Evolutionary conservation across 2,113 vertebrate genomes (phyloP).

Genomic region (Pseudorectes ferrugineus): DNA sequence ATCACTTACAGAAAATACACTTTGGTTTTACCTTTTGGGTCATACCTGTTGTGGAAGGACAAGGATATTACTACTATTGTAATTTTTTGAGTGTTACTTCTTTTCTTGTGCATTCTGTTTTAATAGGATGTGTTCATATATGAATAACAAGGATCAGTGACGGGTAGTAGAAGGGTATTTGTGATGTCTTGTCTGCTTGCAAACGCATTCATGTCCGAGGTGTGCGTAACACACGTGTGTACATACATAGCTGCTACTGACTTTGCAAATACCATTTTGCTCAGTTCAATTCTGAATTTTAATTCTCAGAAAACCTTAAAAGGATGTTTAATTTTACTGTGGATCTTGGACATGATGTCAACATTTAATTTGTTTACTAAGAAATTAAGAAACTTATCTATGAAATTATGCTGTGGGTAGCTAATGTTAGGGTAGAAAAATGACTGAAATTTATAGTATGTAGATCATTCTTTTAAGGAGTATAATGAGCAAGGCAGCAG

Average conservation of each 20-base stretch:
- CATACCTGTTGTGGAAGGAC: not conserved
- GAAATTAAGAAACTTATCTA: not conserved
- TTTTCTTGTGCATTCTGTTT: not conserved
- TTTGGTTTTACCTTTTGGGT: not conserved
- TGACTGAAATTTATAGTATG: not conserved
- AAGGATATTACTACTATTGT: not conserved
- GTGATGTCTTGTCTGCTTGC: not conserved
- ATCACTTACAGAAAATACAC: not conserved
- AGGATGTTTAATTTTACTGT: not conserved
- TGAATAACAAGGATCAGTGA: not conserved
- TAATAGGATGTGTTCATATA: not conserved
- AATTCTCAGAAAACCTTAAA: not conserved
- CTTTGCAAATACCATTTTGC: not conserved
- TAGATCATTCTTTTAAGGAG: not conserved
- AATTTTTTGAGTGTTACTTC: not conserved
- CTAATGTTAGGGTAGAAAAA: conserved; percentile 6
- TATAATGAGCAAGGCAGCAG: conserved; percentile 25
- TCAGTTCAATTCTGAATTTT: not conserved
- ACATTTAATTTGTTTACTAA: not conserved
- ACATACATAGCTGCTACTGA: not conserved
- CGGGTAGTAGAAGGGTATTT: not conserved
- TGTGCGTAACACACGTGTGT: not conserved
- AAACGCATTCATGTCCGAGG: not conserved
- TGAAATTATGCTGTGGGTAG: conserved; percentile 14
- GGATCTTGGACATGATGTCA: not conserved